Evolutionary conservation across 2,888 invertebrate genomes (phyloP).

Genomic region (Cordilura impudica): DNA sequence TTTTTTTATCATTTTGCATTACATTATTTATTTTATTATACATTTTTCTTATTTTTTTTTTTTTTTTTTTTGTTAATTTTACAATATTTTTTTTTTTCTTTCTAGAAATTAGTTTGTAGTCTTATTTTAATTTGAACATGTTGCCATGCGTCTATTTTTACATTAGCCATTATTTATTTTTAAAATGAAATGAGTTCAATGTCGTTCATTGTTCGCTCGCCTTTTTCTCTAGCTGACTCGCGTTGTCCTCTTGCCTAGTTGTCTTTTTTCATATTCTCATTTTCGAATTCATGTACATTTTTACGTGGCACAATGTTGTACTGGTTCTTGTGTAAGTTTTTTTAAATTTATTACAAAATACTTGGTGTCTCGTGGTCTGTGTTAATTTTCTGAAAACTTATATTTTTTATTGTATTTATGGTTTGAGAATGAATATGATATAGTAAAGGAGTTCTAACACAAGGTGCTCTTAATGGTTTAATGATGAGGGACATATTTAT

Average conservation of each 20-base stretch:
- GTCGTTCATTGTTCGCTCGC: constrained; percentile 54
- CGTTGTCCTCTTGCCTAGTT: not conserved
- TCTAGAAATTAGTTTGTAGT: no score
- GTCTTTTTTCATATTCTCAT: not conserved
- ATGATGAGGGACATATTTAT: no score
- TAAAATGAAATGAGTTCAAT: constrained; percentile 58
- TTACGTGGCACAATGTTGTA: not conserved
- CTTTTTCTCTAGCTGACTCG: not conserved
- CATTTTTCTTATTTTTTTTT: not conserved
- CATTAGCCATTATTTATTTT: constrained; percentile 12
- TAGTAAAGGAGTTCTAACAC: no score
- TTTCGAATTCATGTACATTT: not conserved
- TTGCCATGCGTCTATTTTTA: not conserved
- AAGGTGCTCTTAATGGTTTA: no score
- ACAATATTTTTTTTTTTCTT: no score
- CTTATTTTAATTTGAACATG: no score
- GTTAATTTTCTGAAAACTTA: no score
- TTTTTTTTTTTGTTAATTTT: not conserved
- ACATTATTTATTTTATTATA: no score
- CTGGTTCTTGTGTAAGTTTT: not conserved
- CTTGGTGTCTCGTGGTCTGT: no score
- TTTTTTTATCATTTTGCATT: no score
- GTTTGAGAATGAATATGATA: no score
- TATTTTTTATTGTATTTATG: no score
- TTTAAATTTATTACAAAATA: not conserved